phyloP scores from a whole-genome alignment of 2,888 invertebrate species.

The Dasypogon diadema region DNA sequence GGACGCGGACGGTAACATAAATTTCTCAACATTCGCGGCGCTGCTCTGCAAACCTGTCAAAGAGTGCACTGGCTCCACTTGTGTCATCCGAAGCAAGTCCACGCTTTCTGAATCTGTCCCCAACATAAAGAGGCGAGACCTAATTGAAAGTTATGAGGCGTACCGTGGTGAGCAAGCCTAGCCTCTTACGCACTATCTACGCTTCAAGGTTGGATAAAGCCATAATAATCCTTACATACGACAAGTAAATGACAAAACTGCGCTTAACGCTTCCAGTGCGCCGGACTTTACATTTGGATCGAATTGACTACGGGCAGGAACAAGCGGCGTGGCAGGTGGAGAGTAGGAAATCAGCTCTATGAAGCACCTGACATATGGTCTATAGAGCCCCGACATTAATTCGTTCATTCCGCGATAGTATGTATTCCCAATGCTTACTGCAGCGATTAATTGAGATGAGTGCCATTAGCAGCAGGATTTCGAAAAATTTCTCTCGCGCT shows the following conservation, averaged over 20 bases:
- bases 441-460: neutral
- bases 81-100: neutral
- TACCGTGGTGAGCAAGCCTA: slow-evolving; percentile 35
- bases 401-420: slow-evolving; percentile 45
- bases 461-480: neutral
- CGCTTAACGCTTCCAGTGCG: neutral
- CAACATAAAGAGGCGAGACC: slow-evolving; percentile 26
- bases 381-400: slow-evolving; percentile 18
- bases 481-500: neutral
- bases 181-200: neutral
- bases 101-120: neutral
- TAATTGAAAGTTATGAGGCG: slow-evolving; percentile 54
- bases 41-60: neutral
- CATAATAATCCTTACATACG: slow-evolving; percentile 30
- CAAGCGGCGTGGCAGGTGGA: slow-evolving; percentile 10
- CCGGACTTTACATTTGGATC: neutral
- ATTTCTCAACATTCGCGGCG: neutral
- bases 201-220: neutral
- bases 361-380: slow-evolving; percentile 30
- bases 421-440: neutral
- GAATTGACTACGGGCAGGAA: neutral
- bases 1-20: neutral
- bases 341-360: slow-evolving; percentile 7
- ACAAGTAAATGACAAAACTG: slow-evolving; percentile 48
- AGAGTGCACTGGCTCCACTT: neutral